Evolutionary conservation across 1,140 invertebrate species (phyloP).

Genomic region (Penaeus indicus): DNA sequence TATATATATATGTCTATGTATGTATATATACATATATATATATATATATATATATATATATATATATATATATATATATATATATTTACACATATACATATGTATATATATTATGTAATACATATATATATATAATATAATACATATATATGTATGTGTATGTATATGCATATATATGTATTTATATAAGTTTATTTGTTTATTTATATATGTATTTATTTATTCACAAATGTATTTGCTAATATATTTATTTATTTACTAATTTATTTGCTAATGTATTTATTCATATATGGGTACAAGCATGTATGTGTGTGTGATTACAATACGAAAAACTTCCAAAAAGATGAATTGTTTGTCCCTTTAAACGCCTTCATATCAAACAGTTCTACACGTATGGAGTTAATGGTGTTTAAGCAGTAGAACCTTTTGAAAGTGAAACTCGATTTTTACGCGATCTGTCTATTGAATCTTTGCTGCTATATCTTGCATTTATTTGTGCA

Average conservation of each 20-base stretch:
- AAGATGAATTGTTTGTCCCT: no score
- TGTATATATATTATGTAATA: slow-evolving; percentile 30
- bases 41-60: slow-evolving; percentile 21
- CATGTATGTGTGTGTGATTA: not conserved
- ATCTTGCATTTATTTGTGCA: no score
- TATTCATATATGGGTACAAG: not conserved
- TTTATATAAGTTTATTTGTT: not conserved
- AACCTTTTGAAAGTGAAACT: no score
- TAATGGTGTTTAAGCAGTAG: no score
- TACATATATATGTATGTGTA: slow-evolving; percentile 7
- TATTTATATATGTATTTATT: slow-evolving; percentile 7
- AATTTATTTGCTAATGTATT: not conserved
- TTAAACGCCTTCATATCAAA: no score
- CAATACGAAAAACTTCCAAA: no score
- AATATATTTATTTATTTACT: no score
- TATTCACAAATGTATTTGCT: no score
- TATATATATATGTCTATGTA: not conserved
- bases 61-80: not conserved
- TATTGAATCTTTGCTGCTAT: no score
- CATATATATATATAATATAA: slow-evolving; percentile 1
- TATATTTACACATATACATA: slow-evolving; percentile 11
- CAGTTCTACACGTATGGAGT: no score
- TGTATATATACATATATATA: not conserved
- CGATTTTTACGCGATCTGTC: no score
- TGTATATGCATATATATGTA: slow-evolving; percentile 11